Evolutionary conservation across 2,113 vertebrate genomes (phyloP), one percentile per base, ranked within the genome.

Genomic region (Serinus canaria): DNA sequence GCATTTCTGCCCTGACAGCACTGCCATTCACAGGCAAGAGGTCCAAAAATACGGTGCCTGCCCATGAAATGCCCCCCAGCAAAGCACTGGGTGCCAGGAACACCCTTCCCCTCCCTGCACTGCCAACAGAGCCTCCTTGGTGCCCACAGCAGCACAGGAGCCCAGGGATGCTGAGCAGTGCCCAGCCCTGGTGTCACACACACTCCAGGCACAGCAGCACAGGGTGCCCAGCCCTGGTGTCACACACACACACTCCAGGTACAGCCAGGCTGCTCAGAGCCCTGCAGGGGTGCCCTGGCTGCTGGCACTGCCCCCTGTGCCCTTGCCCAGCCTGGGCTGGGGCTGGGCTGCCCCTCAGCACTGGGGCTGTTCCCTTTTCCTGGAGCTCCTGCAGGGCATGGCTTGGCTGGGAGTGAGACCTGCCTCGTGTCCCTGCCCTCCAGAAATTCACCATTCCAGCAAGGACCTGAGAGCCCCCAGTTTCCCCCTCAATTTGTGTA

Each of bases 31-130:
- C 39, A 56, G 52, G 30, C 8, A 13, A 39, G 27, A 66, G 16
- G 9, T 56, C 69, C 11, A 20, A 7, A 41, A 43, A 43, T 24
- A 15, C 0, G 1, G 2, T 2, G 33, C 7, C 39, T 44, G 31
- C 13, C 66, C 30, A 7, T 5, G 15, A 13, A 28, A 19, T 4
- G 11, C 9, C 23, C 18, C 18, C 7, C 66, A 25, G 76, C 12
- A 13, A 58, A n/a, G 44, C 39, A 1, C 14, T 9, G 43, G 66
- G 7, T 0, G 10, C 21, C 25, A 52, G 52, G 12, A 59, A 30
- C 4, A 13, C 19, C 41, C 37, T 10, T 62, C 24, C 52, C 43
- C 60, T 70, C 10, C 17, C 92, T 25, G 22, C 68, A 9, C 2
- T 6, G 6, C 41, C 60, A 13, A 72, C 8, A 19, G 27, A 39